A percentile compares a stretch with the other conserved stretches of the same genome.
Conservation (phyloP, 2,888 invertebrate species). For the Agrotis clavis region DNA sequence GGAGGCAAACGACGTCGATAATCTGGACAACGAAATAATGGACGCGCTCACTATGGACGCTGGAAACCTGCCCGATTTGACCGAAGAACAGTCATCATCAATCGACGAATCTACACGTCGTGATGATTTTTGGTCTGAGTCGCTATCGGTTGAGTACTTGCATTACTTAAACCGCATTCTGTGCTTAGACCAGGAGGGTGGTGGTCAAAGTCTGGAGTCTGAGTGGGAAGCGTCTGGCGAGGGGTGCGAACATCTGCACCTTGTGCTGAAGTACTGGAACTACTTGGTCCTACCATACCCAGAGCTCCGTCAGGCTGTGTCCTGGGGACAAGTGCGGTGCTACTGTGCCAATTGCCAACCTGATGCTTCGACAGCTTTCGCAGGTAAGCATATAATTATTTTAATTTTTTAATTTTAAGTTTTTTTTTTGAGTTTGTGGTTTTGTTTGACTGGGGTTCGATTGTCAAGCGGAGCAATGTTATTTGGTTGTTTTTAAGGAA, state of each 20-base stretch:
- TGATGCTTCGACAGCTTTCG: conserved; percentile 72
- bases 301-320: conserved; percentile 80
- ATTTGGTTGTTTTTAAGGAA: too few relatives aligned
- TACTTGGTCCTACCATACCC: conserved; percentile 81
- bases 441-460: too few relatives aligned
- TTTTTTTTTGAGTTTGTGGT: too few relatives aligned
- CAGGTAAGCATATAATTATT: conserved; percentile 71
- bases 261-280: conserved; percentile 85
- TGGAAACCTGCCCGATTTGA: conserved; percentile 83
- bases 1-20: conserved; percentile 84
- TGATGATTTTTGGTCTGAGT: conserved; percentile 79
- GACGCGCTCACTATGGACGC: conserved; percentile 83
- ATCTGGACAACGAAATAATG: conserved; percentile 83
- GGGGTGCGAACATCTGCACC: conserved; percentile 82
- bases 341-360: conserved; percentile 82
- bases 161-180: conserved; percentile 81
- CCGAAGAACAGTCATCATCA: conserved; percentile 85
- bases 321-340: conserved; percentile 84
- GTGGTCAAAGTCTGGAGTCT: conserved; percentile 75
- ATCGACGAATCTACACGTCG: conserved; percentile 84
- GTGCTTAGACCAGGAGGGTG: conserved; percentile 76
- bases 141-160: conserved; percentile 78
- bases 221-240: conserved; percentile 82
- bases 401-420: background rate
- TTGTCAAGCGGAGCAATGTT: too few relatives aligned